Conservation (phyloP, 2,888 invertebrate species). For the Opisthograptis luteolata region DNA sequence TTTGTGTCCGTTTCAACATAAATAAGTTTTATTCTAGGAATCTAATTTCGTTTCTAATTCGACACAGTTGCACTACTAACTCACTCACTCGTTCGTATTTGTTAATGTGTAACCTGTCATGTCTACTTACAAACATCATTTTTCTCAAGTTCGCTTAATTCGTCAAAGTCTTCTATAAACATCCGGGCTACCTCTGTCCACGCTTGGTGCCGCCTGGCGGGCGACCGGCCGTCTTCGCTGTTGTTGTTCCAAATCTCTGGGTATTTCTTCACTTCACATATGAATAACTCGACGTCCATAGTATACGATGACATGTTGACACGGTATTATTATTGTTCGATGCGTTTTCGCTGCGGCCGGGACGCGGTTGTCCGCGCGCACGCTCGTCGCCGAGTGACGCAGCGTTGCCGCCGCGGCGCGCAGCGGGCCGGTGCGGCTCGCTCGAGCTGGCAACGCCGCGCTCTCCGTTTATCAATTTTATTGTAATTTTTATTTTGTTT, state of each 20-base stretch:
- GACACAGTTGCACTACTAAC: too few species aligned
- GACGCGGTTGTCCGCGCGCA: conserved; percentile 48
- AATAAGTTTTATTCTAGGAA: too few species aligned
- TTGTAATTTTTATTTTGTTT: conserved; percentile 22
- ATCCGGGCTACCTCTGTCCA: conserved; percentile 62
- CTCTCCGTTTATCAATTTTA: conserved; percentile 38
- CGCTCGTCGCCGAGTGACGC: conserved; percentile 54
- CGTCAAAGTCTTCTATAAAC: conserved; percentile 62
- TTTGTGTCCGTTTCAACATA: too few species aligned
- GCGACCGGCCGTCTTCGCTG: conserved; percentile 53
- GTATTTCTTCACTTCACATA: conserved; percentile 65
- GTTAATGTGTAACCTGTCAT: background rate
- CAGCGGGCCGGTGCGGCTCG: conserved; percentile 50
- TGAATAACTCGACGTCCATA: conserved; percentile 56
- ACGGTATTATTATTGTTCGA: conserved; percentile 10
- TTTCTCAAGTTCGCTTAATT: conserved; percentile 55
- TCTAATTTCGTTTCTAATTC: too few species aligned
- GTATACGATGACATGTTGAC: conserved; percentile 48
- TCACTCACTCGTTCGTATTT: background rate
- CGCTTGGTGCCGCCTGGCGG: conserved; percentile 54
- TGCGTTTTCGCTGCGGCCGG: conserved; percentile 42
- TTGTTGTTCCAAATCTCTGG: conserved; percentile 65
- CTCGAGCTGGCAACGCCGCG: conserved; percentile 54
- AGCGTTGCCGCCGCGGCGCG: conserved; percentile 61
- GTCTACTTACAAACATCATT: conserved; percentile 65